phyloP scores from a whole-genome alignment of 2,888 invertebrate genomes.

The Cyclophora punctaria region DNA sequence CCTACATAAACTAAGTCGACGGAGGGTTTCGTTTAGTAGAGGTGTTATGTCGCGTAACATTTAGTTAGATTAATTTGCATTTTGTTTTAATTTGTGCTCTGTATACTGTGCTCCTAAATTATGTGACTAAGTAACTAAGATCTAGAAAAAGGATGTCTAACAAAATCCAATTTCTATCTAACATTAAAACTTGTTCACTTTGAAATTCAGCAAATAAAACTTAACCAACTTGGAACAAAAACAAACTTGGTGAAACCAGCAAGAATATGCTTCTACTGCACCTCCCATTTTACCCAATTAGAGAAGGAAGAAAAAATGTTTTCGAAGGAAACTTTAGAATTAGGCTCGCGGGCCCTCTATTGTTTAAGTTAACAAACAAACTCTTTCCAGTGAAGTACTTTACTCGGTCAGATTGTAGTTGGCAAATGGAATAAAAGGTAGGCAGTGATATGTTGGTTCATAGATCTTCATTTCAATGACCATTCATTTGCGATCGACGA shows the following conservation, averaged over 20 bases:
- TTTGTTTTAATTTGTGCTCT: no score
- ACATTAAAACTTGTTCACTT: conserved; percentile 9
- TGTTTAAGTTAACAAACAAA: conserved; percentile 37
- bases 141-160: no score
- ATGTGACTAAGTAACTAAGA: no score
- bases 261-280: conserved; percentile 18
- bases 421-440: conserved; percentile 50
- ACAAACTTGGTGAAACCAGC: conserved; percentile 12
- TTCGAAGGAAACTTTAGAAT: conserved; percentile 33
- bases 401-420: conserved; percentile 29
- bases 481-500: conserved; percentile 56
- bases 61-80: no score
- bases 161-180: no score
- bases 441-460: conserved; percentile 51
- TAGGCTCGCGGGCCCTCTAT: conserved; percentile 31
- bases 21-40: no score
- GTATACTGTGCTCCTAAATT: no score
- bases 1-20: no score
- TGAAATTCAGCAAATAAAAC: conserved; percentile 10
- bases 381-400: conserved; percentile 26
- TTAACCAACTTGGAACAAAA: conserved; percentile 12
- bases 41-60: no score
- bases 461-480: conserved; percentile 61
- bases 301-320: conserved; percentile 35
- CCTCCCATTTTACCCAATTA: conserved; percentile 43